phyloP scores from a whole-genome alignment of 1,140 invertebrate species.

The Triops cancriformis region DNA sequence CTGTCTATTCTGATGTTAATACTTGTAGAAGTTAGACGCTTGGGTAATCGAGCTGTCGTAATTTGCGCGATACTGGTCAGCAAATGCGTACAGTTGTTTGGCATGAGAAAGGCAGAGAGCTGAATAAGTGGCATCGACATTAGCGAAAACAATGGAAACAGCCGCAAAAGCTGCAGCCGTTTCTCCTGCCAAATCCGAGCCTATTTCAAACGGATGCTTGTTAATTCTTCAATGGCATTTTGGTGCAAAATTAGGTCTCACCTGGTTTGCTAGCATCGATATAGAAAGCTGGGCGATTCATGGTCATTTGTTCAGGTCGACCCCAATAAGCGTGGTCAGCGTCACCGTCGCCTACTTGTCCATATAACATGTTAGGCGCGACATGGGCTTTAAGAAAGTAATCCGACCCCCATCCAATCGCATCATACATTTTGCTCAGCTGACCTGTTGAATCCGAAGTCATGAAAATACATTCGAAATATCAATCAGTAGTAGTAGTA shows the following conservation, averaged over 20 bases:
- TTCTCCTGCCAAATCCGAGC: slow-evolving; percentile 55
- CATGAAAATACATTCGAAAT: neutral
- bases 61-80: slow-evolving; percentile 37
- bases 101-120: slow-evolving; percentile 35
- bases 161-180: slow-evolving; percentile 50
- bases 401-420: slow-evolving; percentile 52
- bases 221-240: neutral
- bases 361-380: slow-evolving; percentile 47
- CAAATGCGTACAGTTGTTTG: slow-evolving; percentile 40
- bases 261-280: slow-evolving; percentile 48
- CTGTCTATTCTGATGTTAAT: neutral
- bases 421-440: slow-evolving; percentile 41
- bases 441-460: slow-evolving; percentile 35
- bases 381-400: slow-evolving; percentile 53
- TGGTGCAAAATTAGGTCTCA: slow-evolving; percentile 29
- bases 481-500: slow-evolving; percentile 32
- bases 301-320: slow-evolving; percentile 53
- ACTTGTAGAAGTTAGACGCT: slow-evolving; percentile 29
- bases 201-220: slow-evolving; percentile 32
- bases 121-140: slow-evolving; percentile 35
- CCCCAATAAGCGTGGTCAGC: slow-evolving; percentile 51
- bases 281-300: slow-evolving; percentile 50
- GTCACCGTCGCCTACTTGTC: slow-evolving; percentile 50
- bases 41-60: slow-evolving; percentile 39
- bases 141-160: slow-evolving; percentile 38